These are phyloP conservation scores for Anoplopoma fimbria DNA, from an alignment of 2,113 vertebrate genomes.

Conservation along the genomic window DNA sequence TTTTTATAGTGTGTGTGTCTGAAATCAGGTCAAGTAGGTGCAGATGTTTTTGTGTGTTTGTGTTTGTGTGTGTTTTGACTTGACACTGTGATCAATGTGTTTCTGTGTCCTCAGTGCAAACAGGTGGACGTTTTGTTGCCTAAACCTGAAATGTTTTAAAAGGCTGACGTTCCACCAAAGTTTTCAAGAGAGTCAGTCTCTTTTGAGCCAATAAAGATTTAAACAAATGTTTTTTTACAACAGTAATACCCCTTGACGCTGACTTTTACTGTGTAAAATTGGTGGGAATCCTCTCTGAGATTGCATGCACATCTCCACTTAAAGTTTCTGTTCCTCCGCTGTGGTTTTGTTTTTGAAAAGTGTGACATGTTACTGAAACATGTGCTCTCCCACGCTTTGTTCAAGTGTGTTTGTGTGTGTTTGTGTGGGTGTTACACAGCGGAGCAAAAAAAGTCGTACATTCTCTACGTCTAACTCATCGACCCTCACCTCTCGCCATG, in stretches of 20 bases:
- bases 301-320: background rate
- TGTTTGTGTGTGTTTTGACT: background rate
- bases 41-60: background rate
- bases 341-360: background rate
- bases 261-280: background rate
- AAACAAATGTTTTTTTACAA: too few species aligned
- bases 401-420: background rate
- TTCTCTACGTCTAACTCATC: background rate
- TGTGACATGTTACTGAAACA: background rate
- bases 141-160: too few species aligned
- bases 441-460: background rate
- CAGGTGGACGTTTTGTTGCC: too few species aligned
- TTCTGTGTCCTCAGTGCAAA: too few species aligned
- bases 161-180: too few species aligned
- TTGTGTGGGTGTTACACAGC: background rate
- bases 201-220: too few species aligned
- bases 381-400: background rate
- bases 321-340: background rate
- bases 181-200: too few species aligned
- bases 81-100: background rate
- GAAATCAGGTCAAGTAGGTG: slow-evolving; percentile 1
- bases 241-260: background rate
- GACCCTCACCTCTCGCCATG: background rate
- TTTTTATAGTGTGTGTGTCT: background rate
- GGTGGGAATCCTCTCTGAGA: too few species aligned